These are phyloP conservation scores for Platichthys flesus DNA, from an alignment of 2,113 vertebrate genomes.

Conservation along the genomic window DNA sequence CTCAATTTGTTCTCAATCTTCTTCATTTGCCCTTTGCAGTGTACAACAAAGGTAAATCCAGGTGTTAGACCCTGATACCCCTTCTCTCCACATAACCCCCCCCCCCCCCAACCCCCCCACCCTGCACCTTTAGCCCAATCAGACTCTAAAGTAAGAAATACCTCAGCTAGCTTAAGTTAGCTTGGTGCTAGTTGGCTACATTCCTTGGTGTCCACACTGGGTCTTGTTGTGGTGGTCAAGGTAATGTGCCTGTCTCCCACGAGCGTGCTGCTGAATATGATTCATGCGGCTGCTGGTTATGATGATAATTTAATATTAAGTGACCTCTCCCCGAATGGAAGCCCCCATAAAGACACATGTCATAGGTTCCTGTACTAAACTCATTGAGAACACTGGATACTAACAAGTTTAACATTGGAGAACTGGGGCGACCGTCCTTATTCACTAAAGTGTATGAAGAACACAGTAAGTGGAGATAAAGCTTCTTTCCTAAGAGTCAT, in stretches of 20 bases:
- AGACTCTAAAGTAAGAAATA: neutral
- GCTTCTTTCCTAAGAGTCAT: neutral
- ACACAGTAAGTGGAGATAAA: neutral
- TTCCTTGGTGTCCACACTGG: constrained; percentile 78
- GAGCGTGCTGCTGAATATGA: constrained; percentile 55
- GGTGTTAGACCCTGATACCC: constrained; percentile 14
- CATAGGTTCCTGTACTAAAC: constrained; percentile 78
- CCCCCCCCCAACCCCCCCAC: constrained; percentile 5
- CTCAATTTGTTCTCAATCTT: constrained; percentile 63
- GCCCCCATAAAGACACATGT: constrained; percentile 81
- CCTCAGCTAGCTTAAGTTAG: constrained; percentile 12
- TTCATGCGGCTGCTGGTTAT: constrained; percentile 46
- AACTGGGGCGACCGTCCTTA: constrained; percentile 46
- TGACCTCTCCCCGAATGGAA: constrained; percentile 73
- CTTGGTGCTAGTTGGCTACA: constrained; percentile 78
- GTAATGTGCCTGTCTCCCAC: constrained; percentile 64
- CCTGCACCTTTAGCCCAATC: constrained; percentile 20
- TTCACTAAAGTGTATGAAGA: constrained; percentile 32
- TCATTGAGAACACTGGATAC: constrained; percentile 29
- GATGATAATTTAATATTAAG: constrained; percentile 46
- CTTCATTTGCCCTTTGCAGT: constrained; percentile 74
- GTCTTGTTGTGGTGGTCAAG: constrained; percentile 78
- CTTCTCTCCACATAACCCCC: constrained; percentile 8
- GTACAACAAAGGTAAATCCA: constrained; percentile 75
- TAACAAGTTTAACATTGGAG: neutral